Base-by-base conservation (phyloP, 64 coral and sea anemone genomes). In the Montipora sp. region DNA sequence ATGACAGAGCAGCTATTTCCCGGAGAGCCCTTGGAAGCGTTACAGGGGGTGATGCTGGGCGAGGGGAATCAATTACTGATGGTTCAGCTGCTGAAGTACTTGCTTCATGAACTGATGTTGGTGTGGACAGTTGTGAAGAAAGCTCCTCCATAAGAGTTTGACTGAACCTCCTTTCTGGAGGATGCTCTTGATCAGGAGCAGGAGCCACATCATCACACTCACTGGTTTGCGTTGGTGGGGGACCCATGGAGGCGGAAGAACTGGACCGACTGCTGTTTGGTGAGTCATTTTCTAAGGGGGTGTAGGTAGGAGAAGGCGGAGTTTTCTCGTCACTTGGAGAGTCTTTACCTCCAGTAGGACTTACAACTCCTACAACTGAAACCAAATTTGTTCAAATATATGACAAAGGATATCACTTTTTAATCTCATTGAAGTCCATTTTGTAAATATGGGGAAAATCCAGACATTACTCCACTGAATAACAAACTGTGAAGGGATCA, bases 1-100 rank as follows among this genome's bases (percentile, higher is more conserved):
- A 87, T 27, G 95, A 96, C 75, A 94, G 60, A 20, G 91, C 88
- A 19, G 88, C 95, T 12, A 94, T 77, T 74, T 96, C 95, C 14
- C 90, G 80, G 7, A 96, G 51, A 8, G 90, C 94, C 12, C 73
- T 79, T 18, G 94, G 94, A 0, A 96, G 87, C 8, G 89, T 60
- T 7, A 76, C 91, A 3, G 91, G 91, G 59, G 95, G 91, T 5
- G 91, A 94, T 18, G 74, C 84, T 12, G 91, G 80, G 11, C 82
- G 75, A 4, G 87, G 81, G 1, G 53, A 67, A 55, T 69, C 16
- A 45, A 65, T 50, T 1, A 23, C 53, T 46, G 76, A 67, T 10
- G 45, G 46, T 90, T 90, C 88, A 79, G 15, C 45, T 68, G 80
- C 9, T 44, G 80, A 82, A 16, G 58, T 82, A 46, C 80, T 45